These are phyloP conservation scores for Pelodiscus sinensis DNA, from an alignment of 2,113 vertebrate species.

Conservation along the genomic window DNA sequence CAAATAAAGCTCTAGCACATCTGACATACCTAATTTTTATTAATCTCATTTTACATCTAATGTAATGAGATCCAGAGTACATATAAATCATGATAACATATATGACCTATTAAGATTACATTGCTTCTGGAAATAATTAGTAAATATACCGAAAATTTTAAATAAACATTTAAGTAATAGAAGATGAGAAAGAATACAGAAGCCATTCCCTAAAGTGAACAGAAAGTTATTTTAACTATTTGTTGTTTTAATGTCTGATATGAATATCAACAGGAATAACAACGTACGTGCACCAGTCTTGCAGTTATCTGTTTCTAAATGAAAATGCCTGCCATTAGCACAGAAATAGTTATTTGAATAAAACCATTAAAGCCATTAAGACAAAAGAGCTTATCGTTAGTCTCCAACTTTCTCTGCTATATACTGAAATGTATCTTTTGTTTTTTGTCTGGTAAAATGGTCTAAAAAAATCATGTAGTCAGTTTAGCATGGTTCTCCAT, in stretches of 20 bases:
- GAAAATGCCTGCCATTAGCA: constrained; percentile 25
- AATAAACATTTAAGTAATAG: constrained; percentile 13
- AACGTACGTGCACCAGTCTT: constrained; percentile 20
- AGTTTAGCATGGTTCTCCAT: background rate
- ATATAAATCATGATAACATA: constrained; percentile 34
- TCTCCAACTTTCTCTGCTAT: background rate
- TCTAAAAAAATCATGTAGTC: background rate
- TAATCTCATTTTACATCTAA: constrained; percentile 27
- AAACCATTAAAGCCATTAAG: background rate
- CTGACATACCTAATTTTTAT: background rate
- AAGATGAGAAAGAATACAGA: background rate
- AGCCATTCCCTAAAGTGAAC: constrained; percentile 24
- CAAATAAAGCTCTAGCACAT: constrained; percentile 31
- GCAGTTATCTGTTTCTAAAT: background rate
- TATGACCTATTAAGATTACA: constrained; percentile 51
- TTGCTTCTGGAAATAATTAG: constrained; percentile 53
- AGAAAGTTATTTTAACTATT: constrained; percentile 39
- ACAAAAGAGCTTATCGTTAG: constrained; percentile 13
- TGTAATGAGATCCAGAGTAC: constrained; percentile 10
- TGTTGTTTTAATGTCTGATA: constrained; percentile 20
- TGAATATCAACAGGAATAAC: constrained; percentile 43
- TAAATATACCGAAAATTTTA: constrained; percentile 60
- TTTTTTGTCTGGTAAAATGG: background rate
- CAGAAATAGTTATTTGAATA: constrained; percentile 30
- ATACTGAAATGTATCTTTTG: background rate